Evolutionary conservation across 2,888 invertebrate species (phyloP).

Genomic region (Sisyra terminalis): DNA sequence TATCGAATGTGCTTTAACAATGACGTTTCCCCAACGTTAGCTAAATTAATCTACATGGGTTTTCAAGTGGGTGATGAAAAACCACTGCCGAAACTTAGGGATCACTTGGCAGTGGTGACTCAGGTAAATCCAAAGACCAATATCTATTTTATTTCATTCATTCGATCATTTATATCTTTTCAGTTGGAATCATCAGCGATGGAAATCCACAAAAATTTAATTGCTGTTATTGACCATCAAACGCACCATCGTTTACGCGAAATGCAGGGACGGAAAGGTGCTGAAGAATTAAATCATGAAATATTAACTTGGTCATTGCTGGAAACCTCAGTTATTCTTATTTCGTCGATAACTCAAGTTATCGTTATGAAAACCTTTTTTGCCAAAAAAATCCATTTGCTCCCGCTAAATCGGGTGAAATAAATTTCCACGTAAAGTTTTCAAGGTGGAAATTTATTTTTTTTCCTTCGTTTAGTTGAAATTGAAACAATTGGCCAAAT

Average conservation of each 20-base stretch:
- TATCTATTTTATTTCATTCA: no score
- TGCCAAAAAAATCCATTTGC: conserved; percentile 45
- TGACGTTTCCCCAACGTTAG: conserved; percentile 97
- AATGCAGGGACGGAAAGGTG: conserved; percentile 85
- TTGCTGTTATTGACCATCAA: conserved; percentile 83
- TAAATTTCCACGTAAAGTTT: no score
- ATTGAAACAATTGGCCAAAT: no score
- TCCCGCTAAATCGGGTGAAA: background rate
- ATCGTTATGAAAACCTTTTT: conserved; percentile 85
- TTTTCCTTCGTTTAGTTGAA: no score
- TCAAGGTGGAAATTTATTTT: no score
- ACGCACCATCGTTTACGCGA: conserved; percentile 93
- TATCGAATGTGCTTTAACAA: conserved; percentile 93
- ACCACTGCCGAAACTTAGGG: conserved; percentile 67
- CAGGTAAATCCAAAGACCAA: no score
- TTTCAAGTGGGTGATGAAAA: conserved; percentile 89
- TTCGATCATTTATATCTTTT: conserved; percentile 19
- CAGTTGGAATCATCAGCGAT: conserved; percentile 88
- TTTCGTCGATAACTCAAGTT: conserved; percentile 83
- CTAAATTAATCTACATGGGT: conserved; percentile 97
- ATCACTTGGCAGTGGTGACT: conserved; percentile 84
- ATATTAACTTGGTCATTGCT: conserved; percentile 87
- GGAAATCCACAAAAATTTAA: conserved; percentile 77
- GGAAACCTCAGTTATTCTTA: conserved; percentile 70
- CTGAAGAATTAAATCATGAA: conserved; percentile 90